Evolutionary conservation across 2,797 vertebrate genomes (phyloP), one percentile per base, ranked within the genome.

Genomic region (Lithobates pipiens): DNA sequence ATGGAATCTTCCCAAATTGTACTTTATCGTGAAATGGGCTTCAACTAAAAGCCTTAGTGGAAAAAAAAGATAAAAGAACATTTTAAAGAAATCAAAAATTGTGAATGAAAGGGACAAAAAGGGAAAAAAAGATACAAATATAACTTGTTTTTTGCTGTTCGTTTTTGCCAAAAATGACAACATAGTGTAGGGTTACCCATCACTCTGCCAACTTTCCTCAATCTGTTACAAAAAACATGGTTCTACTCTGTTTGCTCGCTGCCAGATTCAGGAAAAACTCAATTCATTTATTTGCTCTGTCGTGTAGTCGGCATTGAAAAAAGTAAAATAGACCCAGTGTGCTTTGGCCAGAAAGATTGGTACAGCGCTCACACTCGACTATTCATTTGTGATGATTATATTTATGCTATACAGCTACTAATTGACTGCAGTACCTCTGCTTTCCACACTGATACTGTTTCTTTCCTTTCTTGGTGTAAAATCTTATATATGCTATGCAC

Each of bases 171-270:
- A 89, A 42, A 83, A 89, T 82, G 83, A 82, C 86, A 77, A 65
- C 77, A 87, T 76, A 76, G 84, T 39, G 57, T 0, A 0, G 67
- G 85, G 72, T 77, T 86, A 89, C 88, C 7, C 10, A 80, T 65
- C 2, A n/a, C 34, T 67, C 75, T 86, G 85, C 85, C 85, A 86
- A 86, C 76, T 86, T 86, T 86, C 85, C 85, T 77, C 83, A 86
- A 86, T 71, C 74, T 85, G 80, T 80, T 75, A 50, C 84, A 65
- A 32, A 54, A 11, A 69, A 82, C 88, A 46, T 3, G 86, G 76
- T 85, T 78, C 36, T 85, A 46, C 74, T 74, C 54, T 18, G 88
- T 69, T 87, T 3, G 72, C 11, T 46, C 27, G 82, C 65, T 77
- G 36, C 46, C 6, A 89, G 76, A 79, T 87, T 85, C 15, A 50